A percentile compares a stretch with the other conserved stretches of the same genome.
Evolutionary conservation across 2,888 invertebrate species (phyloP).

Genomic region (Spicauda simplicius): DNA sequence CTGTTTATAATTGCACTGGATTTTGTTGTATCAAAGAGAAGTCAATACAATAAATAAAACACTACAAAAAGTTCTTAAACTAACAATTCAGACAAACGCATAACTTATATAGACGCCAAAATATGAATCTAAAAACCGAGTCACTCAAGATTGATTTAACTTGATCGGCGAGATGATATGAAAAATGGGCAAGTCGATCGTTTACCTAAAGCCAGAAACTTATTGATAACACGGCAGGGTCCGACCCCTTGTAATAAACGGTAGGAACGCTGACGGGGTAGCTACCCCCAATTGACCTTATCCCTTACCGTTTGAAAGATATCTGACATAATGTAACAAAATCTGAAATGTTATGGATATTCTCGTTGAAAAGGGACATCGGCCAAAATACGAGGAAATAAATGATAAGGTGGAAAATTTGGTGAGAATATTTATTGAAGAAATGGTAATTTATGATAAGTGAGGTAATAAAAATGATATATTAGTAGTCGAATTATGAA

Average conservation of each 20-base stretch:
- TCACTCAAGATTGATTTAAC: conserved; percentile 12
- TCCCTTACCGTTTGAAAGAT: conserved; percentile 31
- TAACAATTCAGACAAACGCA: too few species aligned
- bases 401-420: conserved; percentile 1
- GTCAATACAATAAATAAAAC: too few species aligned
- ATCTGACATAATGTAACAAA: conserved; percentile 25
- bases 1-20: too few species aligned
- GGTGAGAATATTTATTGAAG: background rate
- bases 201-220: conserved; percentile 34
- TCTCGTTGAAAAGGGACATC: conserved; percentile 15
- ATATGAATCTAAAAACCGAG: background rate
- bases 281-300: conserved; percentile 34
- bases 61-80: too few species aligned
- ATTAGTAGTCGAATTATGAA: too few species aligned
- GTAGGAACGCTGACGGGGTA: conserved; percentile 35
- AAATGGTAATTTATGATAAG: background rate
- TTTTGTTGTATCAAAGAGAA: too few species aligned
- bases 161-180: conserved; percentile 29
- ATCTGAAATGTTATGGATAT: conserved; percentile 29
- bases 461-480: too few species aligned
- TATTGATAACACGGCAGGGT: conserved; percentile 34
- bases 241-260: conserved; percentile 35
- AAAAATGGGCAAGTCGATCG: conserved; percentile 24
- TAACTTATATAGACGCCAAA: too few species aligned
- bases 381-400: conserved; percentile 8